Percentiles rank a stretch among this genome's conserved stretches.
These are phyloP conservation scores for Peromyscus eremicus DNA, from an alignment of 2,797 vertebrate genomes.

Conservation along the genomic window DNA sequence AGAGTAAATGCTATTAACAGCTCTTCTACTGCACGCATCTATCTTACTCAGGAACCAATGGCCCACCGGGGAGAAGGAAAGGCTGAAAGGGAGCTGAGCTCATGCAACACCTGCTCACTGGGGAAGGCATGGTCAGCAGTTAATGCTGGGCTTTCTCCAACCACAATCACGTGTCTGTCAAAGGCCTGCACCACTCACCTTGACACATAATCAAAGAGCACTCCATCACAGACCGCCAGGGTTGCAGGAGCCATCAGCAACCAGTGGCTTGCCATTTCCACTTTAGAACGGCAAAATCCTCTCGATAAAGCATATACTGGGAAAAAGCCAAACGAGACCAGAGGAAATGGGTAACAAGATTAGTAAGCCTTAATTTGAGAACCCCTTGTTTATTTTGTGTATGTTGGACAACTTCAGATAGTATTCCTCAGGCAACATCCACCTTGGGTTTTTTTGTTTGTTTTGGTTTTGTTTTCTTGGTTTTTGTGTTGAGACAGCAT, in stretches of 20 bases:
- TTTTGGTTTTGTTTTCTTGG: not conserved
- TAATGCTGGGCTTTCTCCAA: slow-evolving; percentile 13
- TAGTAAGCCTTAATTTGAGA: not conserved
- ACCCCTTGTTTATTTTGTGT: not conserved
- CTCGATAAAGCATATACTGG: not conserved
- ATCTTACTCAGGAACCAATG: slow-evolving; percentile 35
- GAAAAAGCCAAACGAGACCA: slow-evolving; percentile 19
- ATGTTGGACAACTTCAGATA: not conserved
- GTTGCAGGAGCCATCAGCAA: not conserved
- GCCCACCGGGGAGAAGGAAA: slow-evolving; percentile 30
- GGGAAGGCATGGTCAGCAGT: not conserved
- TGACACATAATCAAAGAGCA: slow-evolving; percentile 57
- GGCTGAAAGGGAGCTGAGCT: slow-evolving; percentile 8
- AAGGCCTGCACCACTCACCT: slow-evolving; percentile 20
- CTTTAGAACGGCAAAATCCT: slow-evolving; percentile 9
- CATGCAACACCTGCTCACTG: slow-evolving; percentile 48
- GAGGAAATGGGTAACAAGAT: not conserved
- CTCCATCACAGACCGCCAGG: not conserved
- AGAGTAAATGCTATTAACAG: slow-evolving; percentile 47
- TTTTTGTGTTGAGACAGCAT: not conserved
- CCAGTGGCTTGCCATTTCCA: not conserved
- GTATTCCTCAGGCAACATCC: not conserved
- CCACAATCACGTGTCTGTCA: not conserved
- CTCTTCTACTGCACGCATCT: slow-evolving; percentile 56
- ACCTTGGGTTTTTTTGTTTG: not conserved